phyloP scores from a whole-genome alignment of 2,888 invertebrate species.

The Phlogophora meticulosa region DNA sequence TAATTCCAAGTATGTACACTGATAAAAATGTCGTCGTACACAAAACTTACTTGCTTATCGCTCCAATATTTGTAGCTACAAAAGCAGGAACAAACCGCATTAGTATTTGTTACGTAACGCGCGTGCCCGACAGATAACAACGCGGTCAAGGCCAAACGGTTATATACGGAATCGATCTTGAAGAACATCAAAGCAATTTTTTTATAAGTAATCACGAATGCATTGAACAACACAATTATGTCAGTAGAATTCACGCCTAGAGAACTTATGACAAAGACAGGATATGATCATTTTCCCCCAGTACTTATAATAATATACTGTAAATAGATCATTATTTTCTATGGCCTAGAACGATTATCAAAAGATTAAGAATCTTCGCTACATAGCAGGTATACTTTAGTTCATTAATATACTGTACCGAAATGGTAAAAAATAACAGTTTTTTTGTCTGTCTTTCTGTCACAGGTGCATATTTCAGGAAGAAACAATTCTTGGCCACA shows the following conservation, averaged over 20 bases:
- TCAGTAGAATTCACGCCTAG: slow-evolving; percentile 16
- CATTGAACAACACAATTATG: slow-evolving; percentile 25
- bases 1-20: too few species aligned
- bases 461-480: too few species aligned
- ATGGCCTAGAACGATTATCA: background rate
- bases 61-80: slow-evolving; percentile 6
- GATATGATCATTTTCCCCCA: slow-evolving; percentile 28
- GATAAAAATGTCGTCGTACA: background rate
- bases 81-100: slow-evolving; percentile 38
- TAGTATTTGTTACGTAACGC: slow-evolving; percentile 11
- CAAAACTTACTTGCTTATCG: slow-evolving; percentile 29
- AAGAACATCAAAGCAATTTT: slow-evolving; percentile 32
- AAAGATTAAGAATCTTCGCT: background rate
- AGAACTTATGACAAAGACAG: slow-evolving; percentile 16
- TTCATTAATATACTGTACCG: too few species aligned
- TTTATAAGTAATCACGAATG: slow-evolving; percentile 23
- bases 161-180: slow-evolving; percentile 16
- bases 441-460: too few species aligned
- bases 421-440: too few species aligned
- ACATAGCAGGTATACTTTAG: too few species aligned
- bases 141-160: slow-evolving; percentile 21
- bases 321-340: slow-evolving; percentile 14
- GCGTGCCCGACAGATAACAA: slow-evolving; percentile 25
- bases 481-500: too few species aligned
- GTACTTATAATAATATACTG: background rate